Percentiles rank a stretch among this genome's conserved stretches.
phyloP scores from a whole-genome alignment of 2,888 invertebrate species.

The Didymodactylos carnosus region DNA sequence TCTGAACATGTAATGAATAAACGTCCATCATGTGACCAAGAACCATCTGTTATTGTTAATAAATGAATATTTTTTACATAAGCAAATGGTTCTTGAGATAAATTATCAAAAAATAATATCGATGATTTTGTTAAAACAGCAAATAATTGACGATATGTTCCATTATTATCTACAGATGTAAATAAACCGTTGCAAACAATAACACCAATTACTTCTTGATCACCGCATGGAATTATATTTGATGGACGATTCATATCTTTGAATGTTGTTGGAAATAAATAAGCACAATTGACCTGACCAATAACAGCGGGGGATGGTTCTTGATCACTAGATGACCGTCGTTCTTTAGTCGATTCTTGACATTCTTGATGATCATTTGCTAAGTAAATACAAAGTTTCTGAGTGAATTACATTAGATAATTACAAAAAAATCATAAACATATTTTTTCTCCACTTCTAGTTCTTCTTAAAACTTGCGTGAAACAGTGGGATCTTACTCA shows the following conservation, averaged over 20 bases:
- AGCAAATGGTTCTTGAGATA: constrained; percentile 58
- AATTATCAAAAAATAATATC: constrained; percentile 67
- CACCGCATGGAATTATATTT: not conserved
- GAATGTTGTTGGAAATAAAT: not conserved
- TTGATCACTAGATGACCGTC: too few species aligned
- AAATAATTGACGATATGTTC: constrained; percentile 59
- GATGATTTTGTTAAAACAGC: constrained; percentile 70
- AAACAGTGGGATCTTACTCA: too few species aligned
- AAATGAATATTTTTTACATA: constrained; percentile 61
- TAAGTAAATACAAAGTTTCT: not conserved
- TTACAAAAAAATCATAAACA: not conserved
- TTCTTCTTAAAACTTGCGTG: too few species aligned
- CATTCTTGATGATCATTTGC: not conserved
- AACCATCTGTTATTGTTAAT: constrained; percentile 63
- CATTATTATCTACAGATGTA: not conserved
- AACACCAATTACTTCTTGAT: constrained; percentile 3
- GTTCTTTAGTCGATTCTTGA: not conserved
- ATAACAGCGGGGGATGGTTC: not conserved
- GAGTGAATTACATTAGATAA: not conserved
- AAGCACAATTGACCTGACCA: not conserved
- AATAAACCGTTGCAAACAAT: constrained; percentile 3
- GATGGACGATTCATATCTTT: not conserved
- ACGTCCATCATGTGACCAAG: constrained; percentile 63
- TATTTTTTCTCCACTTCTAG: constrained; percentile 3
- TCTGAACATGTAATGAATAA: constrained; percentile 59